phyloP scores from a whole-genome alignment of 2,888 invertebrate genomes.

The Torymus aiolomorphi region DNA sequence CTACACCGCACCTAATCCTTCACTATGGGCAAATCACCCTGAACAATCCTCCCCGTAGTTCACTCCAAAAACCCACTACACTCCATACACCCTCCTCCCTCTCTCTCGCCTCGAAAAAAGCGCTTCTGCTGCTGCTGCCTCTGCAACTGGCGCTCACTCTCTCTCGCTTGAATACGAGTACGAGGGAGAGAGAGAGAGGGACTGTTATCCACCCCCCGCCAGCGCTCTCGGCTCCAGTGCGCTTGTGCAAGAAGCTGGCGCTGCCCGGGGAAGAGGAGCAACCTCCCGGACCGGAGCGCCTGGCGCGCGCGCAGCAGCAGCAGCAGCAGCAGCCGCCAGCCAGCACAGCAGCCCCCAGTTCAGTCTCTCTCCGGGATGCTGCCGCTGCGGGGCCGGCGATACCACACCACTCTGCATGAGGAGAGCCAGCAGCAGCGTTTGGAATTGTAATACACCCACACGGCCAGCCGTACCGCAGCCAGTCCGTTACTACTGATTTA shows the following conservation, averaged over 20 bases:
- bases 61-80: too few species aligned
- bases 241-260: constrained; percentile 73
- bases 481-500: constrained; percentile 33
- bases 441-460: too few species aligned
- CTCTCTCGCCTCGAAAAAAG: neutral
- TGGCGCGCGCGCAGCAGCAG: too few species aligned
- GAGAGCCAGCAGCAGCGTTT: too few species aligned
- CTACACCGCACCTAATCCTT: too few species aligned
- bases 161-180: neutral
- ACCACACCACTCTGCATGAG: neutral
- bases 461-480: constrained; percentile 9
- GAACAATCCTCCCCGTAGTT: too few species aligned
- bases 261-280: constrained; percentile 67
- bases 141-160: too few species aligned
- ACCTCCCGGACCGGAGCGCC: constrained; percentile 44
- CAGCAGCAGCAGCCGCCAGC: neutral
- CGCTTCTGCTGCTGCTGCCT: too few species aligned
- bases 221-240: constrained; percentile 61
- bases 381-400: constrained; percentile 51
- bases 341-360: constrained; percentile 44
- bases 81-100: too few species aligned
- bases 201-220: neutral
- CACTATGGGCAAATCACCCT: too few species aligned
- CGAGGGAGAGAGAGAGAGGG: constrained; percentile 8
- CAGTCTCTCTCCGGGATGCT: constrained; percentile 53